These are phyloP conservation scores for Biston stratarius DNA, from an alignment of 2,888 invertebrate genomes.

Conservation along the genomic window DNA sequence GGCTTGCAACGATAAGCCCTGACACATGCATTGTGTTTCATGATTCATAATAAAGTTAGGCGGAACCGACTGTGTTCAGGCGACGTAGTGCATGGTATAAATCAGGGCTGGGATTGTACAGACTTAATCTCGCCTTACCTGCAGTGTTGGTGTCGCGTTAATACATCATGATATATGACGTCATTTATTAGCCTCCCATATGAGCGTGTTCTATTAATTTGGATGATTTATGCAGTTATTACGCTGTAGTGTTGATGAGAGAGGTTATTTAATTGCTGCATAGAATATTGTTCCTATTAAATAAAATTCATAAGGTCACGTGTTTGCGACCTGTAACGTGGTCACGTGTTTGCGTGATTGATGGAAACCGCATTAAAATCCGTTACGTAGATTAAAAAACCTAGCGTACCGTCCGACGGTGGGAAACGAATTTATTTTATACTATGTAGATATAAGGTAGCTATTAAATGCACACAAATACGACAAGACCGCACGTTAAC, in stretches of 20 bases:
- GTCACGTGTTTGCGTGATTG: no score
- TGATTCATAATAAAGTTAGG: conserved; percentile 55
- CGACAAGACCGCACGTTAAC: no score
- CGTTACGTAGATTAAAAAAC: no score
- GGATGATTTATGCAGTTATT: conserved; percentile 49
- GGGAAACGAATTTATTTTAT: no score
- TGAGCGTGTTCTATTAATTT: conserved; percentile 52
- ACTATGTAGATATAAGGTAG: no score
- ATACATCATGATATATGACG: conserved; percentile 75
- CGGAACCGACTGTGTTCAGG: conserved; percentile 35
- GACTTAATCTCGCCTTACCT: conserved; percentile 70
- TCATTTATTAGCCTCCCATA: conserved; percentile 66
- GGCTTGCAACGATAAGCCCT: conserved; percentile 44
- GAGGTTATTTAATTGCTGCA: conserved; percentile 20
- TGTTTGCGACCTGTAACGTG: background rate
- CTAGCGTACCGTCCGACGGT: no score
- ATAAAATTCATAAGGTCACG: background rate
- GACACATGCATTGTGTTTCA: conserved; percentile 53
- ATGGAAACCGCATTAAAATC: no score
- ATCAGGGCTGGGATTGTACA: conserved; percentile 62
- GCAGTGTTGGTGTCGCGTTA: conserved; percentile 64
- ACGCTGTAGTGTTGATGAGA: conserved; percentile 38
- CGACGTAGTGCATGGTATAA: conserved; percentile 62
- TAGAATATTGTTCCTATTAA: background rate
- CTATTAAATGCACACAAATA: no score